Base-by-base conservation (phyloP, 2,888 invertebrate species). In the Bombylius major region DNA sequence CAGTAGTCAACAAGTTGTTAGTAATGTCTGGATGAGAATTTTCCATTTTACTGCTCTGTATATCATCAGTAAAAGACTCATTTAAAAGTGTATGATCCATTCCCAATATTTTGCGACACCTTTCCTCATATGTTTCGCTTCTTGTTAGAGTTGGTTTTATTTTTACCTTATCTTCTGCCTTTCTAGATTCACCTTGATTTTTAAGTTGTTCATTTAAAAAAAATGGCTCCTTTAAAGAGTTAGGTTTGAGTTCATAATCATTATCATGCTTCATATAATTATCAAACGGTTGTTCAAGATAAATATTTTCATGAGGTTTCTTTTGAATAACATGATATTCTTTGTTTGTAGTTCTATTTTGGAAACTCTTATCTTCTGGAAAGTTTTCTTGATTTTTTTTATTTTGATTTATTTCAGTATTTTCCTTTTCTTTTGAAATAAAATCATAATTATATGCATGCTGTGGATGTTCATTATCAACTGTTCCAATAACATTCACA, bases 61-160 rank as follows among this genome's bases (percentile, higher is more conserved):
- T 39, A 9, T 32, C 51, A 51, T 53, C 52, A 1, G 5, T 36
- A 31, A 3, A 23, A 23, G 23, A 23, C 2, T 23, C 23, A 23
- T 23, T 23, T 23, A 23, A 23, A 23, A 7, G 14, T 47, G 14
- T 39, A 23, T 23, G 23, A 56, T 71, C 68, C 75, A 86, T 82
- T 5, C 86, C 86, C 46, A 86, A 75, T 63, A 86, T 85, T 65
- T 84, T 80, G 45, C 82, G 77, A 62, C 86, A 86, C 42, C 85
- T 76, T 68, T 86, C 85, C 69, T 86, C 86, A 60, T 85, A 86
- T 3, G 86, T 86, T 70, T 86, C 85, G 45, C 83, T 80, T 63
- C 84, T 76, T 60, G 79, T 80, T 44, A 81, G 69, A 2, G 82
- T 79, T 46, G 81, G 80, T 62, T 79, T 81, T 33, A 73, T 66